These are phyloP conservation scores for Pantelozetes paolii DNA, from an alignment of 2,888 invertebrate genomes.

Conservation along the genomic window DNA sequence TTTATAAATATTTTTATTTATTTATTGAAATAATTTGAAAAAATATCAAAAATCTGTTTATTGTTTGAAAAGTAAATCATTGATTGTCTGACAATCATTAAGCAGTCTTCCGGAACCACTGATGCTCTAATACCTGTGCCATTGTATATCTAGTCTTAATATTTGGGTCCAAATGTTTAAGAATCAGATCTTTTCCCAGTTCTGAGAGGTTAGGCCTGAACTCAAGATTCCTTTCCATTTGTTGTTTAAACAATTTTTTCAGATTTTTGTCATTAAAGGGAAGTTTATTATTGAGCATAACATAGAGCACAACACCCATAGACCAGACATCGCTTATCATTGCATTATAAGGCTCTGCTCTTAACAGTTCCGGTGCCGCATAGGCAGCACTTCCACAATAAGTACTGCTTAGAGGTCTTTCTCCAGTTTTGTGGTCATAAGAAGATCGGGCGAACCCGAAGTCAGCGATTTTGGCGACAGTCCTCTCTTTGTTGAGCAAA, in stretches of 20 bases:
- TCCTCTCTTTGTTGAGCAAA: conserved; percentile 41
- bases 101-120: too few relatives aligned
- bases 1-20: too few relatives aligned
- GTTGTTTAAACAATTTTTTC: conserved; percentile 11
- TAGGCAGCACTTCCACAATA: conserved; percentile 84
- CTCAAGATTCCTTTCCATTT: background rate
- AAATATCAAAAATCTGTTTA: too few relatives aligned
- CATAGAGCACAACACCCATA: conserved; percentile 42
- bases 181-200: conserved; percentile 65
- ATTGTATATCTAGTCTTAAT: conserved; percentile 61
- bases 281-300: conserved; percentile 36
- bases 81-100: too few relatives aligned
- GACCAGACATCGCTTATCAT: conserved; percentile 58
- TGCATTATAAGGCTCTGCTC: conserved; percentile 67
- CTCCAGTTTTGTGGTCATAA: conserved; percentile 39
- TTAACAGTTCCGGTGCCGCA: conserved; percentile 78
- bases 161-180: conserved; percentile 77
- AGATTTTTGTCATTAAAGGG: conserved; percentile 33
- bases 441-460: conserved; percentile 62
- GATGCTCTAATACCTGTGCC: conserved; percentile 40
- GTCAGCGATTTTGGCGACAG: conserved; percentile 58
- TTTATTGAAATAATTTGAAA: too few relatives aligned
- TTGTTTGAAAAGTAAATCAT: too few relatives aligned
- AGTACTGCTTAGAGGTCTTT: conserved; percentile 69
- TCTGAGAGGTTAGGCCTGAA: conserved; percentile 10